phyloP scores from a whole-genome alignment of 2,113 vertebrate species.

The Pithys albifrons region DNA sequence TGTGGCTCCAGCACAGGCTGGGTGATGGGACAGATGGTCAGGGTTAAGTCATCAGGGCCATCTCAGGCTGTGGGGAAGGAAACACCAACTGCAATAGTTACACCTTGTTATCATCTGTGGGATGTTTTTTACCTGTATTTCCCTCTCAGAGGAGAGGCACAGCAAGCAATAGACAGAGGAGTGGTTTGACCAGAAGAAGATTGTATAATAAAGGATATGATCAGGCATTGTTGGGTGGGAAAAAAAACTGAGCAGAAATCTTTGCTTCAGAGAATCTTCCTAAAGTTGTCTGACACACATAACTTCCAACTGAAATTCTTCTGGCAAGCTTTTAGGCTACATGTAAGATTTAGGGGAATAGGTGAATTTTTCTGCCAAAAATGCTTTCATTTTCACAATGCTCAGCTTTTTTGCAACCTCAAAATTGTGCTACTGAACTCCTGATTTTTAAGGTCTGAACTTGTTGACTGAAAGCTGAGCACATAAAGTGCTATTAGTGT shows the following conservation, averaged over 20 bases:
- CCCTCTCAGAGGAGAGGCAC: background rate
- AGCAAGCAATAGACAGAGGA: background rate
- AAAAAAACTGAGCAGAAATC: background rate
- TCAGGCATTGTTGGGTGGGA: background rate
- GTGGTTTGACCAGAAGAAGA: background rate
- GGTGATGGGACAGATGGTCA: slow-evolving; percentile 39
- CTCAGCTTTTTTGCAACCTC: background rate
- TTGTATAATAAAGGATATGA: background rate
- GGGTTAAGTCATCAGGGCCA: background rate
- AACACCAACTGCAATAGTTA: background rate
- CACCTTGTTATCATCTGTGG: background rate
- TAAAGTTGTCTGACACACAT: background rate
- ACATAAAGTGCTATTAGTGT: background rate
- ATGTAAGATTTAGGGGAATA: background rate
- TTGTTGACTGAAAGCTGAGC: background rate
- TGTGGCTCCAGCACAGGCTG: background rate
- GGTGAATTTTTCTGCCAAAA: background rate
- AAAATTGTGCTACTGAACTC: background rate
- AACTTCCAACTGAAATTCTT: background rate
- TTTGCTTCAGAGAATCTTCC: background rate
- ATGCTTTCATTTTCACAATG: background rate
- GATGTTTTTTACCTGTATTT: background rate
- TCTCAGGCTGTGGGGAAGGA: background rate
- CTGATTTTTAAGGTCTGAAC: background rate
- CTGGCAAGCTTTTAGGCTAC: rapidly evolving